Percentiles rank a stretch among this genome's conserved stretches.
These are phyloP conservation scores for Orchestia grillus DNA, from an alignment of 1,140 invertebrate genomes.

Conservation along the genomic window DNA sequence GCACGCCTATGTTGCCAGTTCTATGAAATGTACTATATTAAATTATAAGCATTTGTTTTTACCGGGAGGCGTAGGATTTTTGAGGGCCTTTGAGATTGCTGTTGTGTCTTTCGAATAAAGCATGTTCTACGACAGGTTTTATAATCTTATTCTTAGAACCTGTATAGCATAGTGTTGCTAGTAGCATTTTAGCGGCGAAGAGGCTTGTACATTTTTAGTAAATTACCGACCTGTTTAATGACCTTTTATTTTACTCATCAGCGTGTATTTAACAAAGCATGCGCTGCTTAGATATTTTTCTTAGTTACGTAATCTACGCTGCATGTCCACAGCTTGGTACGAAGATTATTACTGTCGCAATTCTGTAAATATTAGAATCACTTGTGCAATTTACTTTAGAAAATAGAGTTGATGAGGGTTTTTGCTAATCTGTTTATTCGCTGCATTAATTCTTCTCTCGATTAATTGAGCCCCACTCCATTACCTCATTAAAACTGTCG, in stretches of 20 bases:
- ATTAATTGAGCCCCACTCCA: background rate
- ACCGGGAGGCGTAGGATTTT: background rate
- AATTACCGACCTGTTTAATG: background rate
- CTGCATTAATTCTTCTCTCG: background rate
- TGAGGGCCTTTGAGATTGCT: background rate
- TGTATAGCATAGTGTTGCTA: background rate
- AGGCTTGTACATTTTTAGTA: slow-evolving; percentile 7
- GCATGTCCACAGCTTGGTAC: background rate
- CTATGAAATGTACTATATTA: background rate
- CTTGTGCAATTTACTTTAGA: background rate
- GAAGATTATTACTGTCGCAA: background rate
- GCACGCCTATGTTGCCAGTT: background rate
- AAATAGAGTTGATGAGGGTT: background rate
- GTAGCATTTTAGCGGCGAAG: background rate
- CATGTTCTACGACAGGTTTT: background rate
- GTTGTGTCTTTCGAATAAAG: background rate
- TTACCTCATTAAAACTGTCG: no score
- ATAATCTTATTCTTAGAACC: background rate
- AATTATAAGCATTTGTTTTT: background rate
- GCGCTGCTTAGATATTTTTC: background rate
- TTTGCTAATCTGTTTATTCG: background rate
- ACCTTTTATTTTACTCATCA: background rate
- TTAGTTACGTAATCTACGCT: background rate
- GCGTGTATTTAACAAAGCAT: background rate
- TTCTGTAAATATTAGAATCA: background rate